phyloP scores from a whole-genome alignment of 1,140 invertebrate genomes.

The Aphis craccivora region DNA sequence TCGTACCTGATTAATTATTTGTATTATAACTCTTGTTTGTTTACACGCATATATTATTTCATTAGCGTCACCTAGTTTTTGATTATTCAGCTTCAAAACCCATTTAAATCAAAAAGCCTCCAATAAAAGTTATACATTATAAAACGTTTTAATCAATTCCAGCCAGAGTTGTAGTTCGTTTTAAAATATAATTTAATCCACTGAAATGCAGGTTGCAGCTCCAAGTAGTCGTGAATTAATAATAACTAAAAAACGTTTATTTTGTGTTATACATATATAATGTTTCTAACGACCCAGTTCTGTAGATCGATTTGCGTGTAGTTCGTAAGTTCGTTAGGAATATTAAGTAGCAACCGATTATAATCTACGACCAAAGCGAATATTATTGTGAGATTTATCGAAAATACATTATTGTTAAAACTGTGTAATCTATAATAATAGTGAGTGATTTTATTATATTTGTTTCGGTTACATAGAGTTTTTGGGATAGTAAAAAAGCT shows the following conservation, averaged over 20 bases:
- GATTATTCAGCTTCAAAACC: not conserved
- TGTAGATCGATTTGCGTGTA: not conserved
- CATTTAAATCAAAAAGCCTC: not conserved
- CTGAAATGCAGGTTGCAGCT: not conserved
- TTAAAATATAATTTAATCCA: not conserved
- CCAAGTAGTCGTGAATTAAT: not conserved
- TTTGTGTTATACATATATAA: not conserved
- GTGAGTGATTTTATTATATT: not conserved
- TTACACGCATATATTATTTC: not conserved
- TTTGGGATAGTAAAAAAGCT: not conserved
- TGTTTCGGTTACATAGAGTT: not conserved
- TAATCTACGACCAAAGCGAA: not conserved
- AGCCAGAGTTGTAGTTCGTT: not conserved
- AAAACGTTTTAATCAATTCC: not conserved
- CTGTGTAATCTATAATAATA: not conserved
- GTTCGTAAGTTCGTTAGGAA: not conserved
- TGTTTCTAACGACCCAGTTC: not conserved
- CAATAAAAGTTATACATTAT: not conserved
- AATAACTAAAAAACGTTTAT: not conserved
- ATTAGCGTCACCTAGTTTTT: not conserved
- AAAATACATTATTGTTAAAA: not conserved
- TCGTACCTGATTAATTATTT: not conserved
- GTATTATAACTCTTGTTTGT: not conserved
- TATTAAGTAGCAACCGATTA: not conserved
- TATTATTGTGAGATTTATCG: not conserved